Base-by-base conservation (phyloP, 2,888 invertebrate genomes). In the Sphecodes monilicornis region DNA sequence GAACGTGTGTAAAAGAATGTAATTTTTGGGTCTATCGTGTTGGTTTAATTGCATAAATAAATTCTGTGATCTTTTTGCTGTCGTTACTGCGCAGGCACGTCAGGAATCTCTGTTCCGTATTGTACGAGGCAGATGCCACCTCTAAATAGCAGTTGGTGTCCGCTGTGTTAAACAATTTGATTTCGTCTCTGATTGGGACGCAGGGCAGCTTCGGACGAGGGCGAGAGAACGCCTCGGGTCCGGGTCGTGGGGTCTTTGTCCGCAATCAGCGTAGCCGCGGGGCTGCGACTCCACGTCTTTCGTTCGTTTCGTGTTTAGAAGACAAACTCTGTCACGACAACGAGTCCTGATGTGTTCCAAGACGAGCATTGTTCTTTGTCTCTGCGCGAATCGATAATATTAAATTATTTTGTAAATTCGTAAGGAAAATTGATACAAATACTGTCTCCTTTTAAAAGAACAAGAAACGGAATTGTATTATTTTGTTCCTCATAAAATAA, bases 141-240 rank as follows among this genome's bases (percentile, higher is more conserved):
- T 90, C 92, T 94, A 94, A 94, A 93, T 93, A 93, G 94, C 94
- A 94, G 94, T 94, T 94, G 94, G 94, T 92, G 92, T 92, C 92
- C 90, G 92, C 88, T 88, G 90, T 91, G 93, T 93, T 93, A 94
- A 95, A 92, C 94, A 94, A 94, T 95, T 94, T 92, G 93, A 94
- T 94, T 94, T 93, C 88, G 86, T 79, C 68, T 87, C 90, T 94
- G 94, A 94, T 94, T 94, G 94, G 91, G 89, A 91, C 89, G 80
- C 85, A 85, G 84, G 78, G 70, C 78, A 79, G 66, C 80, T 83
- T 84, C 84, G 88, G 86, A 82, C 83, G 88, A 86, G 91, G 91
- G 88, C 85, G 82, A 86, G 89, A 86, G 84, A 88, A 82, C 80
- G 86, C 84, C 90, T 88, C 86, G 89, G 88, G 90, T 88, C 89